phyloP scores from a whole-genome alignment of 1,140 invertebrate genomes.

The Trachelipus rathkii region DNA sequence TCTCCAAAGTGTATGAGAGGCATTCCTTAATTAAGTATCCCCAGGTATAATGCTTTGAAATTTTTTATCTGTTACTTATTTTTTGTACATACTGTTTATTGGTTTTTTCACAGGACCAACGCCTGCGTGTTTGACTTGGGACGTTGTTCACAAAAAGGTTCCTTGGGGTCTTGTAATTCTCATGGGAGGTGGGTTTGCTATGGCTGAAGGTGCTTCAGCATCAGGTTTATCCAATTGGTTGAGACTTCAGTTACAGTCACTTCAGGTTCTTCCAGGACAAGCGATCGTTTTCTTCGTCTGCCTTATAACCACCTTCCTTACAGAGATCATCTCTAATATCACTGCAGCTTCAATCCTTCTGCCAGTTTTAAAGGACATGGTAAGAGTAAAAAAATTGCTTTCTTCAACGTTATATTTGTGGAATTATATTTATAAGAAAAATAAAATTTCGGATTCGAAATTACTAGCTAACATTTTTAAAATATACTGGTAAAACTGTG shows the following conservation, averaged over 20 bases:
- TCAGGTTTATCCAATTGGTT: constrained; percentile 67
- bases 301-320: constrained; percentile 58
- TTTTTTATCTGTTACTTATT: too few relatives aligned
- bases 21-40: too few relatives aligned
- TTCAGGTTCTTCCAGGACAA: constrained; percentile 48
- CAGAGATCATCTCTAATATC: constrained; percentile 77
- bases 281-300: constrained; percentile 51
- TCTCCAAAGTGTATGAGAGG: too few relatives aligned
- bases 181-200: constrained; percentile 73
- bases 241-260: constrained; percentile 57
- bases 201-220: constrained; percentile 67
- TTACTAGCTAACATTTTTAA: too few relatives aligned
- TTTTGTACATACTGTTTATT: neutral
- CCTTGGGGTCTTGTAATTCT: constrained; percentile 54
- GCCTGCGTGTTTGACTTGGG: constrained; percentile 47
- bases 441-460: too few relatives aligned
- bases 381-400: constrained; percentile 50
- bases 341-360: constrained; percentile 78
- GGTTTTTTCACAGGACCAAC: neutral
- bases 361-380: constrained; percentile 70
- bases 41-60: too few relatives aligned
- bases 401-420: too few relatives aligned
- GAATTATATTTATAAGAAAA: too few relatives aligned
- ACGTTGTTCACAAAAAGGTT: constrained; percentile 50
- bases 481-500: too few relatives aligned